Percentiles rank a stretch among this genome's conserved stretches.
Evolutionary conservation across 2,888 invertebrate genomes (phyloP).

Genomic region (Crioceris asparagi): DNA sequence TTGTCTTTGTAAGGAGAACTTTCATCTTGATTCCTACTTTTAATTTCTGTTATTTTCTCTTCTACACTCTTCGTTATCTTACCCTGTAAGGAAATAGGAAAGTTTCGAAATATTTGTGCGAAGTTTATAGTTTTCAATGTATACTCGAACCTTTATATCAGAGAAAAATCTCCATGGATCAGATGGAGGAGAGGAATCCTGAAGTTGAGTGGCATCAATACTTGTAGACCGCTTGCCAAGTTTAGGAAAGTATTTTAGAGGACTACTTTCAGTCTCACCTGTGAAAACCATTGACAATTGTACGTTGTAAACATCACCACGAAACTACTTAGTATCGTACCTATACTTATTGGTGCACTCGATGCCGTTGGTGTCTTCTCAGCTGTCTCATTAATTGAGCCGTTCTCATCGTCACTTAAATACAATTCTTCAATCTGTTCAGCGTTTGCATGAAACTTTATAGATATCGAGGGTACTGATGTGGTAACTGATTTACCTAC

Average conservation of each 20-base stretch:
- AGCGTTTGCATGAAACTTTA: slow-evolving; percentile 67
- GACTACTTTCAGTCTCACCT: slow-evolving; percentile 36
- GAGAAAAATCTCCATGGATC: slow-evolving; percentile 65
- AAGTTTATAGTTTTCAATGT: neutral
- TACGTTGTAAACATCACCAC: neutral
- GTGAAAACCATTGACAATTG: slow-evolving; percentile 3
- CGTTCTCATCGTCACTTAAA: slow-evolving; percentile 46
- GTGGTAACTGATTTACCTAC: slow-evolving; percentile 37
- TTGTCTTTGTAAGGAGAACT: slow-evolving; percentile 28
- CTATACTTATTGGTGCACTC: slow-evolving; percentile 13
- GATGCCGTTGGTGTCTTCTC: slow-evolving; percentile 12
- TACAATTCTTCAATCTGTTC: slow-evolving; percentile 63
- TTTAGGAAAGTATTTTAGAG: slow-evolving; percentile 48
- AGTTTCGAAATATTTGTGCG: neutral
- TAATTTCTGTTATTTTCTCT: slow-evolving; percentile 60
- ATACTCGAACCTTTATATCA: slow-evolving; percentile 45
- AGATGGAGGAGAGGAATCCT: slow-evolving; percentile 42
- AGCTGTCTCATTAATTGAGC: slow-evolving; percentile 11
- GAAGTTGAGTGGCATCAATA: slow-evolving; percentile 40
- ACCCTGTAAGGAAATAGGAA: slow-evolving; percentile 38
- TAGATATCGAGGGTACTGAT: slow-evolving; percentile 44
- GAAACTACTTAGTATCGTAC: slow-evolving; percentile 14
- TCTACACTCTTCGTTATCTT: slow-evolving; percentile 70
- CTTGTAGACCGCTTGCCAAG: slow-evolving; percentile 52
- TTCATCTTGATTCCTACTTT: slow-evolving; percentile 35